Evolutionary conservation across 2,888 invertebrate genomes (phyloP), one percentile per base, ranked within the genome.

Genomic region (Drosophila merina): DNA sequence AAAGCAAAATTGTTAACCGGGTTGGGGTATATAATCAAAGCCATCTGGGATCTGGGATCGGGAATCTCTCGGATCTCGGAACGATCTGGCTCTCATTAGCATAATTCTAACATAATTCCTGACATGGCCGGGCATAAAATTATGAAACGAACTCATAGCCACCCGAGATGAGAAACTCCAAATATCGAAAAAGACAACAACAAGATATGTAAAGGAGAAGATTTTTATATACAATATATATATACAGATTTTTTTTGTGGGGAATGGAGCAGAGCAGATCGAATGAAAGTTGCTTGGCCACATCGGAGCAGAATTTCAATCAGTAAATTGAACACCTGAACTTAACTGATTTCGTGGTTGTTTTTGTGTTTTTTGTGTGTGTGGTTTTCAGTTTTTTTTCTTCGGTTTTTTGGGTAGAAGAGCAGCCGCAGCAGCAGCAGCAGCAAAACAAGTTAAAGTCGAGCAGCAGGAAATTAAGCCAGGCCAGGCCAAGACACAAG

Each of bases 251-350:
- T 33, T 52, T 26, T 31, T 33, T 38, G 14, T 1, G 36, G 62
- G 45, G 63, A 38, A 47, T 38, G 52, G 54, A 45, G 58, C 44
- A 55, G 28, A 6, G 28, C 5, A 28, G 36, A 69, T 49, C 70
- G 74, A 79, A 79, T 82, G 83, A 81, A 81, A 81, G 80, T 81
- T 85, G 80, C 77, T 63, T 57, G 62, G 71, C 79, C 82, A 80
- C 81, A 80, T 80, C 81, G 81, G 70, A 74, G 70, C 85, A 67
- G 74, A 86, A 79, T 87, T 87, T 88, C 88, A 88, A 86, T 88
- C 86, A 83, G 85, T 75, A 78, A 83, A 86, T 86, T 78, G 89
- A 85, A 88, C 88, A 88, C 89, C 89, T 88, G 88, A 88, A 83
- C 80, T 75, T 80, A 83, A 88, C 80, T 79, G 86, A 88, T 85